These are phyloP conservation scores for Argyrosomus japonicus DNA, from an alignment of 2,113 vertebrate species.

Conservation along the genomic window DNA sequence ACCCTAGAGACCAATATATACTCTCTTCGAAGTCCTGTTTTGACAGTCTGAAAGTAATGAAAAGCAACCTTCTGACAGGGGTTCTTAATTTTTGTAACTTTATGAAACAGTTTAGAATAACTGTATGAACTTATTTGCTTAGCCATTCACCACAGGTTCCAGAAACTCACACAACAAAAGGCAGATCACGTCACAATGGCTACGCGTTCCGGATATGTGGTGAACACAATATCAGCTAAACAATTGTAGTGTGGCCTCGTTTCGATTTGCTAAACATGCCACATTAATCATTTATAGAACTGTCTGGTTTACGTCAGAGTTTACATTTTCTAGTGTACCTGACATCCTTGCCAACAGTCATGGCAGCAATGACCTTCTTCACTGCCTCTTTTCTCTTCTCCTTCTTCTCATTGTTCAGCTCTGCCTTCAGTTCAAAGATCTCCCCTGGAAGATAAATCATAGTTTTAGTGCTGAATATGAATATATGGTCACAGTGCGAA, in stretches of 20 bases:
- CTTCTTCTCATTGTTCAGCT: slow-evolving; percentile 99
- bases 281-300: neutral
- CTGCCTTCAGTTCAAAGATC: slow-evolving; percentile 98
- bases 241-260: neutral
- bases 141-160: too few relatives aligned
- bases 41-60: neutral
- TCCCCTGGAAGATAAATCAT: slow-evolving; percentile 85
- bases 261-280: neutral
- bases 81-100: neutral
- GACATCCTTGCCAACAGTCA: slow-evolving; percentile 98
- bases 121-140: neutral
- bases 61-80: neutral
- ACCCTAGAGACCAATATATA: too few relatives aligned
- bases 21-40: too few relatives aligned
- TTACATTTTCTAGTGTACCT: slow-evolving; percentile 83
- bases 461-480: neutral
- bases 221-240: neutral
- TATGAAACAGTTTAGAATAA: neutral
- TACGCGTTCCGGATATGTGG: neutral
- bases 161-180: too few relatives aligned
- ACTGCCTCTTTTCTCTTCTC: slow-evolving; percentile 98
- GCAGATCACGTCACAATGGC: too few relatives aligned
- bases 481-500: neutral
- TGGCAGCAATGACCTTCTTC: slow-evolving; percentile 98
- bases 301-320: neutral